Evolutionary conservation across 2,888 invertebrate species (phyloP).

Genomic region (Eristalis arbustorum): DNA sequence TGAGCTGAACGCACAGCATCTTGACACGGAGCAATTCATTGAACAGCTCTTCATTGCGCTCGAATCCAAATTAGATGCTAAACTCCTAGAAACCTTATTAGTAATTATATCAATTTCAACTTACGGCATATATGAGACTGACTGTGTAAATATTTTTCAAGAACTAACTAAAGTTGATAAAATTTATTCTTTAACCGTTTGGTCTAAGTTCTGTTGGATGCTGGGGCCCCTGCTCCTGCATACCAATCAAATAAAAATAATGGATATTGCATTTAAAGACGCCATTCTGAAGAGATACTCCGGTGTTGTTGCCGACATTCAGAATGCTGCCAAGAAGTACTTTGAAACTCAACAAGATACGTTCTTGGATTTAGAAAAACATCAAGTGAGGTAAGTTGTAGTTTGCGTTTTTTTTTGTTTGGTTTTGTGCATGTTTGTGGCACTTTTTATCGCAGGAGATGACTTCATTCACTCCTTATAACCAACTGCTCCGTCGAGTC

Average conservation of each 20-base stretch:
- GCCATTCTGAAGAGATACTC: conserved; percentile 77
- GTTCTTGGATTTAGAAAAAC: conserved; percentile 69
- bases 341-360: conserved; percentile 70
- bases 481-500: too few relatives aligned
- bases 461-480: too few relatives aligned
- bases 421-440: too few relatives aligned
- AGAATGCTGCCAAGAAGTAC: conserved; percentile 65
- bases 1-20: conserved; percentile 82
- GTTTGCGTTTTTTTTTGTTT: not conserved
- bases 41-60: conserved; percentile 86
- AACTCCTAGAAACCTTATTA: conserved; percentile 85
- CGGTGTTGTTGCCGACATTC: conserved; percentile 56
- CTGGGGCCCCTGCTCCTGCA: conserved; percentile 79
- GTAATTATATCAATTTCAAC: conserved; percentile 88
- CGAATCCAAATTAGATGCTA: conserved; percentile 85
- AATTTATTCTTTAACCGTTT: conserved; percentile 77
- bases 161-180: conserved; percentile 77
- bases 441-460: too few relatives aligned
- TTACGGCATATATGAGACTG: conserved; percentile 90
- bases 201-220: conserved; percentile 80
- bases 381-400: conserved; percentile 73
- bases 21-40: conserved; percentile 82
- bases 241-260: conserved; percentile 78
- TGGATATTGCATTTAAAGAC: conserved; percentile 77
- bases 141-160: conserved; percentile 81